Percentiles rank a stretch among this genome's conserved stretches.
These are phyloP conservation scores for Penaeus japonicus DNA, from an alignment of 1,140 invertebrate genomes.

Conservation along the genomic window DNA sequence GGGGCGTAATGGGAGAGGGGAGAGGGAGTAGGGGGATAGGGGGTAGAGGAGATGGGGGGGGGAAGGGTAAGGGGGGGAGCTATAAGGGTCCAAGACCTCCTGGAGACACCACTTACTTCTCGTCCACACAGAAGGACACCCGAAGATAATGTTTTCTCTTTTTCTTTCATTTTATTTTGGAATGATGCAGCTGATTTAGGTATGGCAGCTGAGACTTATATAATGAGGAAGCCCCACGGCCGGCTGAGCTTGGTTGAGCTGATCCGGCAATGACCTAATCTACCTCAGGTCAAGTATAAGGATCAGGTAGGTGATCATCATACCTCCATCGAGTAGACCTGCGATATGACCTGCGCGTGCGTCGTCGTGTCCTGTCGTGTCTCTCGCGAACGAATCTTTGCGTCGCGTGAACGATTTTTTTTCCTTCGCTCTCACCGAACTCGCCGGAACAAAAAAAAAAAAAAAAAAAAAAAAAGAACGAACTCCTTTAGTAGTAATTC, in stretches of 20 bases:
- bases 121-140: neutral
- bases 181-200: neutral
- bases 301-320: too few species aligned
- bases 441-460: too few species aligned
- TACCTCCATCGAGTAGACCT: too few species aligned
- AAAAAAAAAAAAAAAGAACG: too few species aligned
- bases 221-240: neutral
- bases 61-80: too few species aligned
- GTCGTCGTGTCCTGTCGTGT: too few species aligned
- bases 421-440: too few species aligned
- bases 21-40: neutral
- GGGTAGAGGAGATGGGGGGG: neutral
- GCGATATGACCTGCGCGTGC: too few species aligned
- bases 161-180: neutral
- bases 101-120: neutral
- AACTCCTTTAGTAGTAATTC: too few species aligned
- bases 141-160: neutral
- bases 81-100: slow-evolving; percentile 7
- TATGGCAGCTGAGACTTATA: neutral
- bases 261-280: neutral
- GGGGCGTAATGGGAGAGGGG: too few species aligned
- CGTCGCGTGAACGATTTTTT: too few species aligned
- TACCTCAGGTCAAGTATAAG: neutral
- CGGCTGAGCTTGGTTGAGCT: neutral
- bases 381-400: too few species aligned